Percentiles rank a stretch among this genome's conserved stretches.
Evolutionary conservation across 2,888 invertebrate genomes (phyloP).

Genomic region (Stramonita haemastoma): DNA sequence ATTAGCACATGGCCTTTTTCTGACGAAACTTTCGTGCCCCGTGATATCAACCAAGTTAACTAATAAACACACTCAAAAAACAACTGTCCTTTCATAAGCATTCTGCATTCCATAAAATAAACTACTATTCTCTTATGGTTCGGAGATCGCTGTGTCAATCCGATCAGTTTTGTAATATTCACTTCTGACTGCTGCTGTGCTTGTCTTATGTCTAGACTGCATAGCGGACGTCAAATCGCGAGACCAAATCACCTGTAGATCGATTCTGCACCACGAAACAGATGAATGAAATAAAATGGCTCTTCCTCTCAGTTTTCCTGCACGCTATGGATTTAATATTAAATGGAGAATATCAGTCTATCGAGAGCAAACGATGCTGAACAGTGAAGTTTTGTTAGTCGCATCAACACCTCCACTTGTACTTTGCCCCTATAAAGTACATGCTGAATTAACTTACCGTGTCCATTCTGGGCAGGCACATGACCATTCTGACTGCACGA

Average conservation of each 20-base stretch:
- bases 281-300: too few species aligned
- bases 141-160: too few species aligned
- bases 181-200: too few species aligned
- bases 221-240: too few species aligned
- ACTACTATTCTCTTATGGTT: background rate
- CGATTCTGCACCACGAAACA: too few species aligned
- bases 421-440: slow-evolving; percentile 42
- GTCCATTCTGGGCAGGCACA: slow-evolving; percentile 44
- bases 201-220: too few species aligned
- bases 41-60: background rate
- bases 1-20: slow-evolving; percentile 43
- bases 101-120: background rate
- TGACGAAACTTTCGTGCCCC: slow-evolving; percentile 22
- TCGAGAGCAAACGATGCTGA: too few species aligned
- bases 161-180: too few species aligned
- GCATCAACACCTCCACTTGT: background rate
- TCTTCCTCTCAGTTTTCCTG: too few species aligned
- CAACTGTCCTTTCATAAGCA: background rate
- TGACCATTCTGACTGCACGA: slow-evolving; percentile 35
- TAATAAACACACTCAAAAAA: background rate
- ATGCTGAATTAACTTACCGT: slow-evolving; percentile 46
- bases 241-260: too few species aligned
- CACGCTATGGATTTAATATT: too few species aligned
- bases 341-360: background rate
- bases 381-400: background rate